Percentiles rank a stretch among this genome's conserved stretches.
These are phyloP conservation scores for Mnemiopsis leidyi DNA, from an alignment of 37 sponge, comb jelly and placozoan genomes.

Conservation along the genomic window DNA sequence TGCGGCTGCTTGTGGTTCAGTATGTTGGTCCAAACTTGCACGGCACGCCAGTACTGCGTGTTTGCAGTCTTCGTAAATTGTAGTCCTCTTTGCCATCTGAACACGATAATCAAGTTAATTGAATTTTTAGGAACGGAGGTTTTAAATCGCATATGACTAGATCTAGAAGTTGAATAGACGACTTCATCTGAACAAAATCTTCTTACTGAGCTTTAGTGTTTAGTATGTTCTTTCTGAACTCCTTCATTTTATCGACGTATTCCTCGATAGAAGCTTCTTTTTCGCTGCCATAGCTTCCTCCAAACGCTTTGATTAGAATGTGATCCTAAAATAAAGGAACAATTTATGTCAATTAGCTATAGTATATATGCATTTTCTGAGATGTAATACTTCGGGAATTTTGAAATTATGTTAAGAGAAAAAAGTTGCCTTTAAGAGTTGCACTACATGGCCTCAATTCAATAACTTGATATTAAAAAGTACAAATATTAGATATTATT, in stretches of 20 bases:
- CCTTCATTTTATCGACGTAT: slow-evolving; percentile 58
- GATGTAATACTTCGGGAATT: too few species aligned
- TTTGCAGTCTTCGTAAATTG: slow-evolving; percentile 37
- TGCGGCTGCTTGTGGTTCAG: neutral
- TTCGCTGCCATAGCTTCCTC: slow-evolving; percentile 44
- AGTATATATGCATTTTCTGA: too few species aligned
- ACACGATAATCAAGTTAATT: neutral
- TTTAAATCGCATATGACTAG: too few species aligned
- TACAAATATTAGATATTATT: too few species aligned
- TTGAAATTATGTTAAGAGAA: too few species aligned
- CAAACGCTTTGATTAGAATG: slow-evolving; percentile 52
- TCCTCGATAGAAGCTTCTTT: slow-evolving; percentile 54
- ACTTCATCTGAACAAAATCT: too few species aligned
- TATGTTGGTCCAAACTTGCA: slow-evolving; percentile 38
- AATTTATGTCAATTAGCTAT: too few species aligned
- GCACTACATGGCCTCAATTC: too few species aligned
- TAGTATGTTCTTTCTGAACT: slow-evolving; percentile 47
- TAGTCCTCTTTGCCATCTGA: slow-evolving; percentile 42
- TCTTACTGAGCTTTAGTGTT: slow-evolving; percentile 62
- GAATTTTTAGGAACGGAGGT: too few species aligned
- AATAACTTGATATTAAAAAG: too few species aligned
- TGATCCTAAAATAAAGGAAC: slow-evolving; percentile 21
- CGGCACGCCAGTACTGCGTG: slow-evolving; percentile 33
- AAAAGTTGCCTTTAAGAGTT: too few species aligned
- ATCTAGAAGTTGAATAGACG: too few species aligned